phyloP scores from a whole-genome alignment of 2,888 invertebrate genomes.

The Deilephila porcellus region DNA sequence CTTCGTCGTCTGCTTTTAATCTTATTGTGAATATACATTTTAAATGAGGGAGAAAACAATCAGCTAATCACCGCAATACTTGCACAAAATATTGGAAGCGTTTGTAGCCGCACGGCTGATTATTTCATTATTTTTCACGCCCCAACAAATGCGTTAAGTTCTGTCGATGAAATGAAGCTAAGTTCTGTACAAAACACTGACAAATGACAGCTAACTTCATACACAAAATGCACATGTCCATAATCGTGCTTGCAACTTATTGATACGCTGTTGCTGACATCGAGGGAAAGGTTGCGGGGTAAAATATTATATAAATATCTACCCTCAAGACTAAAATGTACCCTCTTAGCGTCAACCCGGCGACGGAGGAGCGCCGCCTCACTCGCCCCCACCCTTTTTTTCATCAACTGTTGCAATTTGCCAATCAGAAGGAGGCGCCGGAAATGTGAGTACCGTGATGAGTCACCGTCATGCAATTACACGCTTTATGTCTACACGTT shows the following conservation, averaged over 20 bases:
- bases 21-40: too few relatives aligned
- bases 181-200: too few relatives aligned
- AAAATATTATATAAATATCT: conserved; percentile 4
- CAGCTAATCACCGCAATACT: too few relatives aligned
- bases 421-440: conserved; percentile 10
- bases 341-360: conserved; percentile 22
- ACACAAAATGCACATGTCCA: not conserved
- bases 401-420: conserved; percentile 13
- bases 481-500: not conserved
- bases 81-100: too few relatives aligned
- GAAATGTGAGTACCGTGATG: conserved; percentile 11
- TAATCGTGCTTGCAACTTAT: not conserved
- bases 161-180: not conserved
- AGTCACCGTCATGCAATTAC: conserved; percentile 1
- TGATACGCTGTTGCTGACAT: conserved; percentile 12
- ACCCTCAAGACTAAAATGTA: not conserved
- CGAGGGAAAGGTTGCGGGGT: not conserved
- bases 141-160: not conserved
- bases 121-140: too few relatives aligned
- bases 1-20: too few relatives aligned
- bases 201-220: not conserved
- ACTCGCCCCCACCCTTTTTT: conserved; percentile 20
- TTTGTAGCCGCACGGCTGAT: too few relatives aligned
- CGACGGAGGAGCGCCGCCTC: conserved; percentile 29
- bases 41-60: too few relatives aligned